Conservation (phyloP, 2,113 vertebrate genomes). For the Ciconia boyciana region DNA sequence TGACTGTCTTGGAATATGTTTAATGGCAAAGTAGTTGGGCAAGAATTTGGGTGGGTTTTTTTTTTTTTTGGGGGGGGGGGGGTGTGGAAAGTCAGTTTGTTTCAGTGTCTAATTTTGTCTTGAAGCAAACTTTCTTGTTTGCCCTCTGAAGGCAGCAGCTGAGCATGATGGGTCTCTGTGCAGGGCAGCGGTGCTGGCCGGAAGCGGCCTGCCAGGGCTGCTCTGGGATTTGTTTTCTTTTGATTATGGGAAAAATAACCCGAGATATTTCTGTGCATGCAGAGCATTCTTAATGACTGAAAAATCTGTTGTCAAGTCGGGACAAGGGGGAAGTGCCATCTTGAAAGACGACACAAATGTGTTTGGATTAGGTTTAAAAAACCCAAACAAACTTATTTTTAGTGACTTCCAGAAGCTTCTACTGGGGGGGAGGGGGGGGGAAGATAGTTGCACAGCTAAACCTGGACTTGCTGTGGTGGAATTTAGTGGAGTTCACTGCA, state of each 20-base stretch:
- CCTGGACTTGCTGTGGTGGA: neutral
- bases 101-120: neutral
- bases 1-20: neutral
- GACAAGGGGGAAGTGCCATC: neutral
- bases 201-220: conserved; percentile 31
- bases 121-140: neutral
- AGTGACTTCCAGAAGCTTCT: conserved; percentile 39
- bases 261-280: conserved; percentile 48
- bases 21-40: neutral
- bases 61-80: neutral
- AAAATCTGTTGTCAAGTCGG: conserved; percentile 25
- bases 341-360: neutral
- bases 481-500: neutral
- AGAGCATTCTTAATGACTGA: conserved; percentile 51
- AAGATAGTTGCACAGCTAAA: neutral
- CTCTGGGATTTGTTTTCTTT: conserved; percentile 60
- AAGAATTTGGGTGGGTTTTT: neutral
- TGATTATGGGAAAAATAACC: conserved; percentile 65
- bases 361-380: conserved; percentile 5
- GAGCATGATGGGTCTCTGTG: neutral
- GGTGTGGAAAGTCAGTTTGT: neutral
- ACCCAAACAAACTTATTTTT: conserved; percentile 40
- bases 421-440: no score
- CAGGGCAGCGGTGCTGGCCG: neutral
- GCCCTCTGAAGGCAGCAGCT: conserved; percentile 1